A percentile compares a stretch with the other conserved stretches of the same genome.
Evolutionary conservation across 2,888 invertebrate species (phyloP).

Genomic region (Antheraea yamamai): DNA sequence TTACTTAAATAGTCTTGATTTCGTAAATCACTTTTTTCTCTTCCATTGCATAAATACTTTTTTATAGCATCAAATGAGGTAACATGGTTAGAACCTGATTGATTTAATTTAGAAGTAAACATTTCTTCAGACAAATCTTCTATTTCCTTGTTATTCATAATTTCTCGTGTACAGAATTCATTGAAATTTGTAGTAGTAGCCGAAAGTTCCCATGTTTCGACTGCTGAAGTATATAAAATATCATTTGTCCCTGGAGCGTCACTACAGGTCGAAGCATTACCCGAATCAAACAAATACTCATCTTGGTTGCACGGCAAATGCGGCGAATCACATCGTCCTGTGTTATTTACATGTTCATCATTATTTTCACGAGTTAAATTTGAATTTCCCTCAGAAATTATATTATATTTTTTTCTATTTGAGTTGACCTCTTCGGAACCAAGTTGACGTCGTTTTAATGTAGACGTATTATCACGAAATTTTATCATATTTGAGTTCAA

Average conservation of each 20-base stretch:
- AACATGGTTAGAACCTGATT: constrained; percentile 32
- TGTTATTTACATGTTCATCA: constrained; percentile 36
- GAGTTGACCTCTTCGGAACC: constrained; percentile 49
- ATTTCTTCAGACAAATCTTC: constrained; percentile 62
- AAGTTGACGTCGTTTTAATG: constrained; percentile 67
- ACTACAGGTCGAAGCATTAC: constrained; percentile 44
- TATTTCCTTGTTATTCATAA: constrained; percentile 33
- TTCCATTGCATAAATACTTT: not conserved
- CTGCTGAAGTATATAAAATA: constrained; percentile 43
- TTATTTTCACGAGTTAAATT: not conserved
- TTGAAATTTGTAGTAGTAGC: constrained; percentile 10
- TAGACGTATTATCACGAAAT: constrained; percentile 47
- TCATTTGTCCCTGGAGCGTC: constrained; percentile 60
- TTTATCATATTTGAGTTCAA: constrained; percentile 31
- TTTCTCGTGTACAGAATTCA: not conserved
- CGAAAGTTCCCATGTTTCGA: constrained; percentile 55
- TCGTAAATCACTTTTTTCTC: not conserved
- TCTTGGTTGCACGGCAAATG: constrained; percentile 73
- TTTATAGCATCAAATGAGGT: not conserved
- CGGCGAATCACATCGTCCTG: constrained; percentile 60
- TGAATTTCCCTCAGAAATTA: constrained; percentile 30
- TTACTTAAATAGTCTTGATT: not conserved
- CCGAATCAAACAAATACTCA: constrained; percentile 64
- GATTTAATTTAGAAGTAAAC: constrained; percentile 60
- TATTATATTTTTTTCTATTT: constrained; percentile 34